A percentile compares a stretch with the other conserved stretches of the same genome.
These are phyloP conservation scores for Nomada fabriciana DNA, from an alignment of 2,888 invertebrate species.

Conservation along the genomic window DNA sequence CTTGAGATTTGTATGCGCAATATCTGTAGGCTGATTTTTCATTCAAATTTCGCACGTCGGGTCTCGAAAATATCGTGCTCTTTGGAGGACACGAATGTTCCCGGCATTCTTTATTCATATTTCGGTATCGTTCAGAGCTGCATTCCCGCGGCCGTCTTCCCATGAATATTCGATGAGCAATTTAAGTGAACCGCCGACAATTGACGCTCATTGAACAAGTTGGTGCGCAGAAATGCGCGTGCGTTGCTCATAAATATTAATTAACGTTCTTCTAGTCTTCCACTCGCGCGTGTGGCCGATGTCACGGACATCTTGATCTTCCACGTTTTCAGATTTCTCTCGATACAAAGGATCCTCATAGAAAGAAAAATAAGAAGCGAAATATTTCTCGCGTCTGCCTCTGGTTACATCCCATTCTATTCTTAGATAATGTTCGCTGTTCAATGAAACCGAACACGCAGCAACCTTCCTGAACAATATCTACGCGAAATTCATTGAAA, in stretches of 20 bases:
- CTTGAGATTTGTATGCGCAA: too few species aligned
- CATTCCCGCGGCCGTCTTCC: conserved; percentile 30
- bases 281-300: not conserved
- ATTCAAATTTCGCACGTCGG: not conserved
- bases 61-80: too few species aligned
- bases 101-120: conserved; percentile 15
- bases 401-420: too few species aligned
- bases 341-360: not conserved
- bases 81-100: not conserved
- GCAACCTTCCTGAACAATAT: too few species aligned
- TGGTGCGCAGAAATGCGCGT: conserved; percentile 49
- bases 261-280: conserved; percentile 27
- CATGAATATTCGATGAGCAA: conserved; percentile 60
- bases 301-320: not conserved
- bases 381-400: too few species aligned
- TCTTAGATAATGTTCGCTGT: too few species aligned
- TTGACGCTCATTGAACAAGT: conserved; percentile 57
- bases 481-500: too few species aligned
- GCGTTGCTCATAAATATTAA: conserved; percentile 58
- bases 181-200: conserved; percentile 54
- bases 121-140: conserved; percentile 31
- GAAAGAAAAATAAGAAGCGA: too few species aligned
- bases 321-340: not conserved
- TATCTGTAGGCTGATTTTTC: too few species aligned
- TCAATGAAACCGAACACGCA: too few species aligned